These are phyloP conservation scores for Anguilla megastoma DNA, from an alignment of 2,797 vertebrate species.

Conservation along the genomic window DNA sequence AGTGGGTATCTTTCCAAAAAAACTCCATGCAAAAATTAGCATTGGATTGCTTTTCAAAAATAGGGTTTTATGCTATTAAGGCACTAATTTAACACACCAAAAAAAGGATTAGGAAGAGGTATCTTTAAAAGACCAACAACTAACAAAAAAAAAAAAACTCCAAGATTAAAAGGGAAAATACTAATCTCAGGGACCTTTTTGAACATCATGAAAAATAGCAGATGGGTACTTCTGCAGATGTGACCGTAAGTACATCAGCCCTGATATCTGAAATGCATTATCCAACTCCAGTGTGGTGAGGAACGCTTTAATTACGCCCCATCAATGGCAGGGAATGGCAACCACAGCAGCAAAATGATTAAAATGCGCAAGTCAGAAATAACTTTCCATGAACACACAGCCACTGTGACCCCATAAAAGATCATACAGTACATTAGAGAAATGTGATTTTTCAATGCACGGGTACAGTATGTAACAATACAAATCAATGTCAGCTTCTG, in stretches of 20 bases:
- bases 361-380: not conserved
- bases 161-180: not conserved
- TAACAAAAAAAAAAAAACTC: not conserved
- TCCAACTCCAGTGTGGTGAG: not conserved
- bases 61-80: not conserved
- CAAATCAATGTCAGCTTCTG: not conserved
- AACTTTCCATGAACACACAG: not conserved
- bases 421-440: not conserved
- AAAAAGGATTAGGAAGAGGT: not conserved
- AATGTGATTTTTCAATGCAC: not conserved
- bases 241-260: not conserved
- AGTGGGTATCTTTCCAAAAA: not conserved
- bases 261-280: constrained; percentile 10
- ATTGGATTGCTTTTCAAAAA: not conserved
- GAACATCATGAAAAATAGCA: not conserved
- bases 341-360: not conserved
- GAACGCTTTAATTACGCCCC: not conserved
- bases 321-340: not conserved
- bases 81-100: not conserved
- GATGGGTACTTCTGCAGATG: not conserved
- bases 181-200: not conserved
- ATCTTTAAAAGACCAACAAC: not conserved
- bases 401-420: not conserved
- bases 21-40: not conserved
- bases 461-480: not conserved